A percentile compares a stretch with the other conserved stretches of the same genome.
phyloP scores from a whole-genome alignment of 2,113 vertebrate species.

The Pollachius pollachius region DNA sequence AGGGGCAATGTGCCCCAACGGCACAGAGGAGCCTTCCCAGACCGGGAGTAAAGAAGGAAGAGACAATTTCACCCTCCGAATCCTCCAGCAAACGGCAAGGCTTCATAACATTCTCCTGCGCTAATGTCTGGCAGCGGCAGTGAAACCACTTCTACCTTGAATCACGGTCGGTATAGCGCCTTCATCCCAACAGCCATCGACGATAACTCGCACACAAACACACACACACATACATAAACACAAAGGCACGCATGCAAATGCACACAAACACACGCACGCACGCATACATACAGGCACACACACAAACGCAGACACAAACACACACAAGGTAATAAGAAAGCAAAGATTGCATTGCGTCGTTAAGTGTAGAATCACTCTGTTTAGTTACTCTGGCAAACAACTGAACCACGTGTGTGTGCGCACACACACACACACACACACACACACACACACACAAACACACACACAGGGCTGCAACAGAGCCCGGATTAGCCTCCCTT shows the following conservation, averaged over 20 bases:
- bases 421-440: no score
- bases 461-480: no score
- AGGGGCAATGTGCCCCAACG: no score
- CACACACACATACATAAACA: slow-evolving; percentile 19
- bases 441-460: no score
- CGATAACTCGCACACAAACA: slow-evolving; percentile 25
- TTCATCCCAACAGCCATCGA: slow-evolving; percentile 9
- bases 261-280: slow-evolving; percentile 12
- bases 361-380: no score
- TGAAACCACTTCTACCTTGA: slow-evolving; percentile 30
- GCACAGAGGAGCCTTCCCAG: neutral
- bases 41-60: slow-evolving; percentile 24
- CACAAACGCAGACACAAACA: neutral
- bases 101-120: slow-evolving; percentile 52
- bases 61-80: slow-evolving; percentile 42
- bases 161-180: slow-evolving; percentile 10
- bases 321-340: neutral
- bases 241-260: slow-evolving; percentile 28
- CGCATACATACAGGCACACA: slow-evolving; percentile 26
- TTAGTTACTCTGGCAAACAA: no score
- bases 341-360: no score
- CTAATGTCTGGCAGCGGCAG: slow-evolving; percentile 45
- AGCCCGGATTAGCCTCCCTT: slow-evolving; percentile 29
- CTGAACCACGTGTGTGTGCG: no score
- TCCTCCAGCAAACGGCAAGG: slow-evolving; percentile 42